phyloP scores from a whole-genome alignment of 2,113 vertebrate genomes.

The Recurvirostra avosetta region DNA sequence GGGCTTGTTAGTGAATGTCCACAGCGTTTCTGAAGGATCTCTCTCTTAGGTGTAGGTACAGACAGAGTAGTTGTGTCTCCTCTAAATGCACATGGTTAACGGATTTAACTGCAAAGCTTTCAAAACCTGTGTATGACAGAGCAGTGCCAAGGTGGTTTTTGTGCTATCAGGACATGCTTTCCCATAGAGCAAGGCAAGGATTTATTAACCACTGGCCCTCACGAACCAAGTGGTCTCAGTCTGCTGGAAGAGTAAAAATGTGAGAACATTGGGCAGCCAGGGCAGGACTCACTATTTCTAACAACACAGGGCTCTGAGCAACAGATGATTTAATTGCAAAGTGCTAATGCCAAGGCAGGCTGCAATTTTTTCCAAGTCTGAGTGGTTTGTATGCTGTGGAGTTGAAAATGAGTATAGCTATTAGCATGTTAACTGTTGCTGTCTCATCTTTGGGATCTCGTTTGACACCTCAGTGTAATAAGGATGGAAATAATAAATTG shows the following conservation, averaged over 20 bases:
- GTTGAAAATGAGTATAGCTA: background rate
- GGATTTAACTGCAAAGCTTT: background rate
- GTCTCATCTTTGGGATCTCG: slow-evolving; percentile 7
- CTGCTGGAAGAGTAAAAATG: background rate
- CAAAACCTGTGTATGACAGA: background rate
- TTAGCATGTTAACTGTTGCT: background rate
- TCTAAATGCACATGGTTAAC: background rate
- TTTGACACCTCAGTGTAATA: background rate
- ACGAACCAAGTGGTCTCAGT: background rate
- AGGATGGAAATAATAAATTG: slow-evolving; percentile 1
- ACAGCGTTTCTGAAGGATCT: background rate
- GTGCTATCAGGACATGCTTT: background rate
- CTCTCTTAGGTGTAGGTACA: background rate
- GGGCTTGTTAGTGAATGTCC: background rate
- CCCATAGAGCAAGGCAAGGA: background rate
- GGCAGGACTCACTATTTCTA: background rate
- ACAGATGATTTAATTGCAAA: slow-evolving; percentile 3
- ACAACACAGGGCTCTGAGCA: background rate
- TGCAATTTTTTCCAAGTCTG: background rate
- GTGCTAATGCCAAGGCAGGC: background rate
- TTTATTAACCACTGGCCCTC: background rate
- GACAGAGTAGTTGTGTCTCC: background rate
- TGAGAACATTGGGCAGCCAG: background rate
- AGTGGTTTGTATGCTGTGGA: background rate
- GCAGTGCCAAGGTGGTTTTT: background rate